Base-by-base conservation (phyloP, 2,113 vertebrate species). In the Balaenoptera acutorostrata region DNA sequence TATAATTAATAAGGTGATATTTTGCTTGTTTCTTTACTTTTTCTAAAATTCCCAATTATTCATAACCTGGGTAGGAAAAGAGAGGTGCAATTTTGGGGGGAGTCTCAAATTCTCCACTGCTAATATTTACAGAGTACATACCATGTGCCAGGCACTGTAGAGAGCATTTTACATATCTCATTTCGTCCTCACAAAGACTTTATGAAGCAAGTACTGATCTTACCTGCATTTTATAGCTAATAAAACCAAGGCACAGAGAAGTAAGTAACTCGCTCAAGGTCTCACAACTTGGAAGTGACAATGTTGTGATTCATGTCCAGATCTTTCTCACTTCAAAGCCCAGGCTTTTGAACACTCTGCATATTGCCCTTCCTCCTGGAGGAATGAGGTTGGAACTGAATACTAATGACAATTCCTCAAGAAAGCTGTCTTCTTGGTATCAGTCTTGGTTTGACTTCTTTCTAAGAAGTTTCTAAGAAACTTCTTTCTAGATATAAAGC, bases 221-320 rank as follows among this genome's bases (percentile, higher is more conserved):
- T 63, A 61, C 11, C 61, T 88, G 55, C 14, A 46, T 78, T 89
- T 84, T 80, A 88, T 27, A 95, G 55, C 77, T 80, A 83, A 94
- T 83, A 91, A 86, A 86, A 89, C 23, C n/a, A 69, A 91, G 55
- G 41, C 71, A 82, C 55, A 83, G 86, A 94, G 69, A 93, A 15
- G 66, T 94, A 95, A 68, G 29, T 72, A 92, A 95, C 81, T 55
- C 59, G 44, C 33, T 82, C 88, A 68, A 86, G 68, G 55, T 90
- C 84, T 94, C 88, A 36, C 93, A 96, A 55, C 9, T 64, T 91
- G 44, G 52, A 90, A 93, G 85, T 39, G 49, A 82, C 61, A 52
- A 81, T 55, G 31, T 27, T 88, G 13, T 91, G 66, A 83, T 78
- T 85, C 52, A 81, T 5, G 13, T 9, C 36, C 46, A n/a, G 13